Base-by-base conservation (phyloP, 2,888 invertebrate genomes). In the Euproctis similis region DNA sequence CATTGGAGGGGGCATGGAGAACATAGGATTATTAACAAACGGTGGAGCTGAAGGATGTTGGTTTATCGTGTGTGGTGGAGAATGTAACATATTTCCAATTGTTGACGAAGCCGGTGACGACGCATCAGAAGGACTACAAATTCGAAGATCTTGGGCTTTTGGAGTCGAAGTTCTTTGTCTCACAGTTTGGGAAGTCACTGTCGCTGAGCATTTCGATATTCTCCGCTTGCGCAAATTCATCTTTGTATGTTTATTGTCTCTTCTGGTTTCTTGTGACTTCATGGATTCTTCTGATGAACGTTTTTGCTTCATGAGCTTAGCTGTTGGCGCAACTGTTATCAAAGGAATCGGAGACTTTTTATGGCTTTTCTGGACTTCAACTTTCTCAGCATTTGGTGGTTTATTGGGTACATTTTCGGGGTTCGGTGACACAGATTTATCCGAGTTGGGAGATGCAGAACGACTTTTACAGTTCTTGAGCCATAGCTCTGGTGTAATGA, bases 401-500 rank as follows among this genome's bases (percentile, higher is more conserved):
- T 68, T 65, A 14, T 48, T 53, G 8, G 58, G 31, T 30, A 58
- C 51, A 9, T 64, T 75, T 9, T 85, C 80, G 3, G 74, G 63
- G n/a, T 71, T 77, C 0, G 88, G 87, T 1, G 89, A 86, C 8
- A 75, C 75, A 0, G 88, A 88, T 10, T 80, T 62, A 16, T 88
- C 87, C 0, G 87, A 87, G 1, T 74, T 64, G 1, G 89, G 88
- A 3, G 89, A 87, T 0, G 85, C 87, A 1, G 90, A 90, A 24
- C 88, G 77, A 54, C 88, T 88, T 23, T 87, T 88, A 61, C 94
- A 94, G 67, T 94, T 94, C 46, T 90, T 89, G 43, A 96, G 80
- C 96, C 96, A 96, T 2, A 96, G 82, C 38, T 96, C 96, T 0
- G 96, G 96, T 0, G 96, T 96, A 47, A 96, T 96, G 24, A 95